Conservation (phyloP, 2,888 invertebrate genomes). For the Ophion ellenae region DNA sequence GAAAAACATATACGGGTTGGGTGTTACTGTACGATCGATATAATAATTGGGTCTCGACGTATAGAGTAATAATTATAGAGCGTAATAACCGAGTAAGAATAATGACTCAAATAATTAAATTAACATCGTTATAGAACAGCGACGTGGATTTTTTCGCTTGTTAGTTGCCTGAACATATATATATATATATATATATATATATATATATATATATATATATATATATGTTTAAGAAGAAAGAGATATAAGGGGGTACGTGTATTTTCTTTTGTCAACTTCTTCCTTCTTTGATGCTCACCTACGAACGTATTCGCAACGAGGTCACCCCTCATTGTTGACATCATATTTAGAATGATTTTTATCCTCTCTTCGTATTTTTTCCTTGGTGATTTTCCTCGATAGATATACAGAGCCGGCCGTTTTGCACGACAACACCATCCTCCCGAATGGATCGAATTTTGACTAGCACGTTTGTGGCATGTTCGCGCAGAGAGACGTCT, state of each 20-base stretch:
- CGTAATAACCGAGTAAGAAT: constrained; percentile 76
- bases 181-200: too few species aligned
- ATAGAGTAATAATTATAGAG: constrained; percentile 73
- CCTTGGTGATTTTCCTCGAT: constrained; percentile 22
- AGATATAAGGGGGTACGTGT: constrained; percentile 54
- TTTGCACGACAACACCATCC: constrained; percentile 51
- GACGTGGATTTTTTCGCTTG: constrained; percentile 60
- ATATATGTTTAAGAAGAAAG: constrained; percentile 69
- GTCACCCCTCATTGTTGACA: neutral
- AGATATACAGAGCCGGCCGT: constrained; percentile 39
- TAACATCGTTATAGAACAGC: constrained; percentile 47
- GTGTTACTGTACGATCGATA: constrained; percentile 76
- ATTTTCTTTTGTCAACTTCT: neutral
- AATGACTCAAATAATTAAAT: constrained; percentile 70
- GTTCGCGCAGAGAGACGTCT: constrained; percentile 34
- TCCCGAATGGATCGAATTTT: constrained; percentile 79
- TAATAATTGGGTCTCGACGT: constrained; percentile 77
- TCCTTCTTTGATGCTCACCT: constrained; percentile 9
- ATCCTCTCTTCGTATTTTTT: constrained; percentile 34
- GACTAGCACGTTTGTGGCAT: constrained; percentile 78
- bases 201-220: constrained; percentile 30
- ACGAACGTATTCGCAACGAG: neutral
- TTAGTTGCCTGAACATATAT: constrained; percentile 74
- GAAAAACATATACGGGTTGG: constrained; percentile 28
- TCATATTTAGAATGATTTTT: constrained; percentile 28